Percentiles rank a stretch among this genome's conserved stretches.
Evolutionary conservation across 2,888 invertebrate species (phyloP).

Genomic region (Rhagonycha fulva): DNA sequence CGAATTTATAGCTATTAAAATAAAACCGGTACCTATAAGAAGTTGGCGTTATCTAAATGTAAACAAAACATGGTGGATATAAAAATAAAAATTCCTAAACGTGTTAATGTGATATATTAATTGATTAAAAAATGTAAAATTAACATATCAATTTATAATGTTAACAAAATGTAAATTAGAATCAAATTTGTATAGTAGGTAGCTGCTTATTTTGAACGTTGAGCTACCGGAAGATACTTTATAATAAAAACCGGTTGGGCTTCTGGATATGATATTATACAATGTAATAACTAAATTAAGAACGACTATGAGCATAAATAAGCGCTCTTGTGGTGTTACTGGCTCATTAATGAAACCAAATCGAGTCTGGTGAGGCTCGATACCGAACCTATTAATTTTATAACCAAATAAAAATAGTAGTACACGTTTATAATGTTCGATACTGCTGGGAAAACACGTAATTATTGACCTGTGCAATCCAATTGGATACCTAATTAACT

Average conservation of each 20-base stretch:
- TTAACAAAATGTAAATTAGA: background rate
- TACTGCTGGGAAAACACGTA: constrained; percentile 28
- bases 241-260: constrained; percentile 29
- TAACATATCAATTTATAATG: background rate
- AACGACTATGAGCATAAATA: constrained; percentile 41
- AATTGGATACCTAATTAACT: constrained; percentile 27
- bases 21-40: constrained; percentile 23
- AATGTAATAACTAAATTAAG: constrained; percentile 43
- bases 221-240: constrained; percentile 26
- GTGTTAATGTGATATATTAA: background rate
- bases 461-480: constrained; percentile 28
- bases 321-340: constrained; percentile 37
- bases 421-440: constrained; percentile 33
- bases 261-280: constrained; percentile 38
- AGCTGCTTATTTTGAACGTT: background rate
- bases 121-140: background rate
- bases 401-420: constrained; percentile 42
- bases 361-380: constrained; percentile 43
- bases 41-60: background rate
- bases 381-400: constrained; percentile 44
- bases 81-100: background rate
- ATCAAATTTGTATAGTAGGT: background rate
- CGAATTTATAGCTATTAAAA: constrained; percentile 29
- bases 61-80: background rate
- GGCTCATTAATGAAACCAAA: constrained; percentile 37